These are phyloP conservation scores for Poeciliopsis turrubarensis DNA, from an alignment of 2,113 vertebrate genomes.

Conservation along the genomic window DNA sequence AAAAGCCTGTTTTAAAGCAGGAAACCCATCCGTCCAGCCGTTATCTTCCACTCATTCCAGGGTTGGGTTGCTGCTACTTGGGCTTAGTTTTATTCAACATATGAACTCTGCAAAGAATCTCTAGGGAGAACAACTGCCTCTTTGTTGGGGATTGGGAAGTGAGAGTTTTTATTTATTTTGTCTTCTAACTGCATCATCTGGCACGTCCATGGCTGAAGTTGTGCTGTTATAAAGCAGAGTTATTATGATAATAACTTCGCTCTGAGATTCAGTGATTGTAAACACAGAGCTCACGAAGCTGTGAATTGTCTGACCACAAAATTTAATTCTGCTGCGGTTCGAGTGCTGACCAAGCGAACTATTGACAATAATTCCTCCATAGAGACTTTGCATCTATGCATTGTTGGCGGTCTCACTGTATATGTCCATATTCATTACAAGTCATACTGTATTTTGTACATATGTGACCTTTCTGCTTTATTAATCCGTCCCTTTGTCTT, in stretches of 20 bases:
- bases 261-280: neutral
- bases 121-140: too few relatives aligned
- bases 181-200: neutral
- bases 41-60: too few relatives aligned
- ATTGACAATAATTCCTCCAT: neutral
- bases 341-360: neutral
- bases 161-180: neutral
- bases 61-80: too few relatives aligned
- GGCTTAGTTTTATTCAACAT: too few relatives aligned
- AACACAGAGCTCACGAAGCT: neutral
- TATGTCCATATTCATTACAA: conserved; percentile 25
- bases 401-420: neutral
- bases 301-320: neutral
- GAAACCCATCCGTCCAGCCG: too few relatives aligned
- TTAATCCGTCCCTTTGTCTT: conserved; percentile 41
- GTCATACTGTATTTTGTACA: conserved; percentile 1
- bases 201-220: neutral
- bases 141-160: too few relatives aligned
- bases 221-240: neutral
- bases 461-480: conserved; percentile 54
- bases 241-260: neutral
- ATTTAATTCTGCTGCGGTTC: neutral
- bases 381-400: neutral
- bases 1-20: too few relatives aligned
- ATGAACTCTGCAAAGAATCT: too few relatives aligned